A percentile compares a stretch with the other conserved stretches of the same genome.
Conservation (phyloP, 2,888 invertebrate species). For the Eupithecia inturbata region DNA sequence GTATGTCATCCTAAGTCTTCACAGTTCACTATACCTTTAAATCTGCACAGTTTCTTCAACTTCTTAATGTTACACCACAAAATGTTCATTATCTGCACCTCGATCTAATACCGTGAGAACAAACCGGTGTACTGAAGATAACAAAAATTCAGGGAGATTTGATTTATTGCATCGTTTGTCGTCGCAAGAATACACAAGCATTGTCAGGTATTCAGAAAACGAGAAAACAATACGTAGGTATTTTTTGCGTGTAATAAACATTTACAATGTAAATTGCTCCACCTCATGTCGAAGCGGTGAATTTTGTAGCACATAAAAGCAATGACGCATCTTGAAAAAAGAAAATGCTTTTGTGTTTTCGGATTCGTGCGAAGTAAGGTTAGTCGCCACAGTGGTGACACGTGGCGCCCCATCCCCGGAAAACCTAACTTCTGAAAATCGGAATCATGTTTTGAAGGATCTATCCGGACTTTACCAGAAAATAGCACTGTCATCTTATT, state of each 20-base stretch:
- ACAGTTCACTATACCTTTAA: conserved; percentile 35
- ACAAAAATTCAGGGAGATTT: conserved; percentile 41
- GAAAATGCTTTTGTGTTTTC: too few species aligned
- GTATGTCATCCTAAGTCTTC: background rate
- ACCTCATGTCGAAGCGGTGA: background rate
- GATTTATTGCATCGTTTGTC: conserved; percentile 51
- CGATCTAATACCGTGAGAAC: conserved; percentile 59
- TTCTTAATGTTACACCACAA: conserved; percentile 36
- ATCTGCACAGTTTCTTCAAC: conserved; percentile 35
- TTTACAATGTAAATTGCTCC: background rate
- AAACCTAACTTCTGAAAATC: too few species aligned
- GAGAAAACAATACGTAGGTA: conserved; percentile 16
- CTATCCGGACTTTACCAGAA: background rate
- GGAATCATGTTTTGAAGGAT: background rate
- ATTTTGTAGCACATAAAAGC: background rate
- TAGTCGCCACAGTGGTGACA: too few species aligned
- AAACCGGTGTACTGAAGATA: conserved; percentile 42
- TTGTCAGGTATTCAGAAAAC: conserved; percentile 31
- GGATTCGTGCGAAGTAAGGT: too few species aligned
- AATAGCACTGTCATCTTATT: background rate
- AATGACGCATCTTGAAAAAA: too few species aligned
- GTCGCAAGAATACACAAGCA: conserved; percentile 42
- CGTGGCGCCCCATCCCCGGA: too few species aligned
- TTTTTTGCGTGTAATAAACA: background rate
- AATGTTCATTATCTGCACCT: conserved; percentile 49